phyloP scores from a whole-genome alignment of 2,113 vertebrate genomes.

The Pipa parva region DNA sequence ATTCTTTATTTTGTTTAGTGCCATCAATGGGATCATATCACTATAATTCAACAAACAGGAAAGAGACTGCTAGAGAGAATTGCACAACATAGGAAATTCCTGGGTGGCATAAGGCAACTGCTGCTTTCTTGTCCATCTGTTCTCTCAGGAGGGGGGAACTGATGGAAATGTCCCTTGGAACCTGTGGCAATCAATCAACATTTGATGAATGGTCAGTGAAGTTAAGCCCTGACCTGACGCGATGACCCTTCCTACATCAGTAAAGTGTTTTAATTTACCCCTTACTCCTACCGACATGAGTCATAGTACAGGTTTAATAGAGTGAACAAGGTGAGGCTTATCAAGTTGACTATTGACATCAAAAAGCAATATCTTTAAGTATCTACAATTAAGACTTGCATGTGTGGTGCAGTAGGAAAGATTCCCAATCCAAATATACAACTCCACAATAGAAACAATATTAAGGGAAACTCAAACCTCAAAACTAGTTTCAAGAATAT shows the following conservation, averaged over 20 bases:
- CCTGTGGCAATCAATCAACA: slow-evolving; percentile 74
- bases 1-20: neutral
- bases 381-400: too few relatives aligned
- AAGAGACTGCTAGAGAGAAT: slow-evolving; percentile 40
- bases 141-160: slow-evolving; percentile 55
- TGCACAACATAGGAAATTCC: slow-evolving; percentile 64
- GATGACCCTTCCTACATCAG: slow-evolving; percentile 35
- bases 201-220: slow-evolving; percentile 73
- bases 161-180: slow-evolving; percentile 61
- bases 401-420: too few relatives aligned
- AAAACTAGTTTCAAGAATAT: too few relatives aligned
- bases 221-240: slow-evolving; percentile 69
- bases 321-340: slow-evolving; percentile 9
- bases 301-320: slow-evolving; percentile 17
- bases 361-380: too few relatives aligned
- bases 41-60: slow-evolving; percentile 18
- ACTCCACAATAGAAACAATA: too few relatives aligned
- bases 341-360: neutral
- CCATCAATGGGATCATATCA: neutral
- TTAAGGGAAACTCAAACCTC: too few relatives aligned
- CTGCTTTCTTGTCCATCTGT: slow-evolving; percentile 57
- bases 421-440: too few relatives aligned
- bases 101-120: slow-evolving; percentile 56
- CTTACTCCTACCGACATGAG: slow-evolving; percentile 16
- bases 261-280: slow-evolving; percentile 38